Percentiles rank a stretch among this genome's conserved stretches.
phyloP scores from a whole-genome alignment of 1,140 invertebrate genomes.

The Semibalanus balanoides region DNA sequence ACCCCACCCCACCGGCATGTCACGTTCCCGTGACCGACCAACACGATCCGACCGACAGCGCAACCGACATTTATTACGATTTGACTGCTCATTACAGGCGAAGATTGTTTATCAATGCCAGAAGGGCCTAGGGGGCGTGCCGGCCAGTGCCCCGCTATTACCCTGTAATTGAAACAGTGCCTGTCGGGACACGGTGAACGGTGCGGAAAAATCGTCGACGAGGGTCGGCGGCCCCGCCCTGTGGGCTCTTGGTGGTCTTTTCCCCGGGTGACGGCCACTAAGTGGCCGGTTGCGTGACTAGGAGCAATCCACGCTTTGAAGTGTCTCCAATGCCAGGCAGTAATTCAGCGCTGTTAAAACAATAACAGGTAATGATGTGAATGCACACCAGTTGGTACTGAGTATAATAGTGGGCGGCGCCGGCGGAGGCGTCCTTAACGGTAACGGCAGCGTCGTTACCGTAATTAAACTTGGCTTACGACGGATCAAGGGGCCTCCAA shows the following conservation, averaged over 20 bases:
- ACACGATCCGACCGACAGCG: background rate
- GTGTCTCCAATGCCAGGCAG: background rate
- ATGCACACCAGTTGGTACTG: background rate
- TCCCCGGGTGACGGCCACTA: background rate
- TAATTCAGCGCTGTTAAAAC: background rate
- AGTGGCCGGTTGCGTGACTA: background rate
- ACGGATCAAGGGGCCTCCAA: background rate
- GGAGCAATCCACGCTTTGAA: background rate
- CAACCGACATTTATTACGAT: background rate
- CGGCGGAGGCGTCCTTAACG: background rate
- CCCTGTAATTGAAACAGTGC: background rate
- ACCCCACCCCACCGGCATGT: too few relatives aligned
- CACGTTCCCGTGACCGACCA: background rate
- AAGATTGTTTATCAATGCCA: background rate
- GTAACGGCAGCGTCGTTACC: background rate
- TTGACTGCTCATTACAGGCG: background rate
- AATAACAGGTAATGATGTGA: background rate
- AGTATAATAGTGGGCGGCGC: background rate
- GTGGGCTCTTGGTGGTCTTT: background rate
- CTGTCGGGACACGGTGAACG: background rate
- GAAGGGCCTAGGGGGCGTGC: too few relatives aligned
- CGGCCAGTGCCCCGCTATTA: too few relatives aligned
- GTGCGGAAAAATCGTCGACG: background rate
- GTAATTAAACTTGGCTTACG: too few relatives aligned
- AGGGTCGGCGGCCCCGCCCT: background rate